Evolutionary conservation across 2,113 vertebrate species (phyloP), one percentile per base, ranked within the genome.

Genomic region (Upupa epops): DNA sequence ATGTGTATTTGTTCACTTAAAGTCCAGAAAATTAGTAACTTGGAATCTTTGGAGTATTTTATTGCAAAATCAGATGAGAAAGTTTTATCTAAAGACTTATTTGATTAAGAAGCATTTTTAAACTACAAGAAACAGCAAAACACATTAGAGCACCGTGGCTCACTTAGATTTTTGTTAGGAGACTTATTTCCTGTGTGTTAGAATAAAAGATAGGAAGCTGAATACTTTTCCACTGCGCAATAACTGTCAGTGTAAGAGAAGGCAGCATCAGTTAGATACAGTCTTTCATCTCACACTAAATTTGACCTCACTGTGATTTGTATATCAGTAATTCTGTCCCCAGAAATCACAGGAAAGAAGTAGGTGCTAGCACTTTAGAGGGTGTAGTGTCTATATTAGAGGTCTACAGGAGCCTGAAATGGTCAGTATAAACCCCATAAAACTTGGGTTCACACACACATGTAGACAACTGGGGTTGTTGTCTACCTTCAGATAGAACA

Each of bases 1-100:
- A 82, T n/a, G 29, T 37, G 65, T 26, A 46, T 63, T 83, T 83
- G 42, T 87, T 42, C 87, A 54, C 12, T 29, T 42, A 88, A 83
- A 83, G 29, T 21, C 19, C 54, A 76, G 9, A 20, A 52, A 40
- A 86, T 68, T 0, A 88, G 65, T 74, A 86, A 85, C 17, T 63
- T 82, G 15, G 17, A 58, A 45, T 46, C 77, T 18, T 63, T 82
- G 15, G 17, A 58, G 37, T 46, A 80, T 18, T 59, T 73, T 56
- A 59, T 31, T 59, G 25, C 42, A 72, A 80, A 78, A 58, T 61
- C 32, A 59, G 19, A 36, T 24, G 83, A 66, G 19, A 59, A 73
- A 76, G 13, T 59, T 95, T 48, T 29, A 82, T 1, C 63, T 31
- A 69, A 74, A 48, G 5, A 24, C 12, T 25, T 59, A 22, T 21